phyloP scores from a whole-genome alignment of 2,113 vertebrate genomes.

The Stegostoma tigrinum region DNA sequence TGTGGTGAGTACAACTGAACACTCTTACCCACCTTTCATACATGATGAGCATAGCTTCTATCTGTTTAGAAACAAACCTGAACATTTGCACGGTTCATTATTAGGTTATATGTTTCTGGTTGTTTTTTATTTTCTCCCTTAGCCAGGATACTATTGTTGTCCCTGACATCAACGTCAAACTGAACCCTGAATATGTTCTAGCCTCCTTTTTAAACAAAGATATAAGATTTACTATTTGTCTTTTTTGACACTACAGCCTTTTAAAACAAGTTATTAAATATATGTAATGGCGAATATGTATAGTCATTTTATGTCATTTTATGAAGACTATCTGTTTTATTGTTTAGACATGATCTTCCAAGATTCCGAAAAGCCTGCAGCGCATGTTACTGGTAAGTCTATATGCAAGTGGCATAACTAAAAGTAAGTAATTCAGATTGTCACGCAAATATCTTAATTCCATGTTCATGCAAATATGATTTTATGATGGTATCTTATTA shows the following conservation, averaged over 20 bases:
- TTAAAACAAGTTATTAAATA: not conserved
- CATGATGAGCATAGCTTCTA: no score
- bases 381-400: slow-evolving; percentile 26
- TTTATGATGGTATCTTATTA: not conserved
- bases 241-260: not conserved
- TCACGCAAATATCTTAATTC: not conserved
- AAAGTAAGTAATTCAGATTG: not conserved
- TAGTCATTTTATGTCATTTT: not conserved
- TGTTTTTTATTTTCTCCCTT: no score
- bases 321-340: not conserved
- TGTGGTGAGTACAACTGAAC: no score
- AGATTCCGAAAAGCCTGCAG: not conserved
- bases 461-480: not conserved
- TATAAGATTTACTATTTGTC: no score
- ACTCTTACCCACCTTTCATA: no score
- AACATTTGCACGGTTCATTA: no score
- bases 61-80: no score
- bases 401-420: not conserved
- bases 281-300: not conserved
- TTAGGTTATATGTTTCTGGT: no score
- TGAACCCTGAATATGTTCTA: no score
- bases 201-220: no score
- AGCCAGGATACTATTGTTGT: no score
- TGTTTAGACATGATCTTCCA: not conserved
- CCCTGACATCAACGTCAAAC: no score